These are phyloP conservation scores for Mugil cephalus DNA, from an alignment of 2,113 vertebrate species.

Conservation along the genomic window DNA sequence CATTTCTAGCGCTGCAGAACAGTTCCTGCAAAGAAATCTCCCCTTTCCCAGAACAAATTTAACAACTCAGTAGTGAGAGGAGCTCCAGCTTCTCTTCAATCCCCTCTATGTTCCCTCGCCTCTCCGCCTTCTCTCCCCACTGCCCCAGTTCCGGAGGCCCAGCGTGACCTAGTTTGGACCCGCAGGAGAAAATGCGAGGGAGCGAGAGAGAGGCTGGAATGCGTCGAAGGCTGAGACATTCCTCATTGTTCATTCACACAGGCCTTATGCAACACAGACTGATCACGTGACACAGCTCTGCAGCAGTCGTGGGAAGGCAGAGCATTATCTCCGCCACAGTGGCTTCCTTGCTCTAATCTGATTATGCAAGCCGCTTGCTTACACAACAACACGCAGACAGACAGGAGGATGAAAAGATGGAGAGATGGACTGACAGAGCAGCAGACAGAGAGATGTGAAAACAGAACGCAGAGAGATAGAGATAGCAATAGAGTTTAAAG, in stretches of 20 bases:
- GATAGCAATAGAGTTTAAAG: background rate
- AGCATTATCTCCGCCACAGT: slow-evolving; percentile 76
- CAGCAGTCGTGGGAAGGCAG: slow-evolving; percentile 76
- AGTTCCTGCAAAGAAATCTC: slow-evolving; percentile 20
- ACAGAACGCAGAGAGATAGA: slow-evolving; percentile 1
- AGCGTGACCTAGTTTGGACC: slow-evolving; percentile 81
- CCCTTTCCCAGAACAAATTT: slow-evolving; percentile 44
- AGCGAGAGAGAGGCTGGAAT: slow-evolving; percentile 74
- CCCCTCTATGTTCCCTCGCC: slow-evolving; percentile 27
- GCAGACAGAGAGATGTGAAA: slow-evolving; percentile 12
- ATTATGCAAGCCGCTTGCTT: slow-evolving; percentile 77
- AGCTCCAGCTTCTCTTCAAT: slow-evolving; percentile 62
- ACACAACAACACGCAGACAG: slow-evolving; percentile 64
- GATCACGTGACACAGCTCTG: slow-evolving; percentile 79
- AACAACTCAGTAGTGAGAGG: slow-evolving; percentile 28
- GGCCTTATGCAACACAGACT: slow-evolving; percentile 78
- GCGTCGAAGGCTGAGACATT: slow-evolving; percentile 82
- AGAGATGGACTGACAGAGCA: slow-evolving; percentile 31
- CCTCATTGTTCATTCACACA: slow-evolving; percentile 84
- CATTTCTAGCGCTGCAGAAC: slow-evolving; percentile 15
- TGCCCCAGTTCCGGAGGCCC: slow-evolving; percentile 77
- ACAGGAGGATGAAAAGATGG: slow-evolving; percentile 7
- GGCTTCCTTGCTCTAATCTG: slow-evolving; percentile 75
- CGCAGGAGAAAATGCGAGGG: slow-evolving; percentile 48
- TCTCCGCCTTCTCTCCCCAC: slow-evolving; percentile 70